Conservation (phyloP, 2,113 vertebrate genomes). For the Gallinago undulata region DNA sequence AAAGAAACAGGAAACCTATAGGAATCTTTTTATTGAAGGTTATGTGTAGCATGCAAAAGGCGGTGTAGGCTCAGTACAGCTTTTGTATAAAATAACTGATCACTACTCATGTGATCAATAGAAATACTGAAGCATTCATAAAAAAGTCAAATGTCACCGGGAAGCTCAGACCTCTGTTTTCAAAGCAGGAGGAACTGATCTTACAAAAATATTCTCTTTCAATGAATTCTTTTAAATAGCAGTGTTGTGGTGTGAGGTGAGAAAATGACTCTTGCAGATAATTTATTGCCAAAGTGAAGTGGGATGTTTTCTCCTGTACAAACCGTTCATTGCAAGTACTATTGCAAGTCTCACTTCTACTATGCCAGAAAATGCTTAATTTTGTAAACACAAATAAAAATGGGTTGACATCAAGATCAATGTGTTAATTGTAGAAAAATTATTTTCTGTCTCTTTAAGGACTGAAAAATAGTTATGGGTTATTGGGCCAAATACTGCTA, state of each 20-base stretch:
- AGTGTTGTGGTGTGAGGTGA: neutral
- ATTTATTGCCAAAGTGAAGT: neutral
- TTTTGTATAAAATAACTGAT: constrained; percentile 32
- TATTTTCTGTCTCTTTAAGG: neutral
- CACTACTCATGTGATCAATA: neutral
- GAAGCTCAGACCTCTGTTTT: constrained; percentile 13
- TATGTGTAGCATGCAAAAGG: neutral
- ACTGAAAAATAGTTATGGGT: neutral
- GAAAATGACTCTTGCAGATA: neutral
- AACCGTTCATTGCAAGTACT: neutral
- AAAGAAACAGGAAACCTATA: neutral
- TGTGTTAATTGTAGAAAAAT: neutral
- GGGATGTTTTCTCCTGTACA: neutral
- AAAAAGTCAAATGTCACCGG: constrained; percentile 10
- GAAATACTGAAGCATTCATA: constrained; percentile 1
- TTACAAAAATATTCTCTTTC: neutral
- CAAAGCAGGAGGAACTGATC: constrained; percentile 11
- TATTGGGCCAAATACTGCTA: neutral
- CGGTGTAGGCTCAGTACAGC: neutral
- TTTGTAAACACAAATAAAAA: neutral
- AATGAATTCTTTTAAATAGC: neutral
- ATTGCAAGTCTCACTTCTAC: neutral
- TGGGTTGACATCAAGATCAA: neutral
- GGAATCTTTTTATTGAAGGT: neutral
- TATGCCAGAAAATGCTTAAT: neutral